Base-by-base conservation (phyloP, 2,888 invertebrate species). In the Tortrix viridana region DNA sequence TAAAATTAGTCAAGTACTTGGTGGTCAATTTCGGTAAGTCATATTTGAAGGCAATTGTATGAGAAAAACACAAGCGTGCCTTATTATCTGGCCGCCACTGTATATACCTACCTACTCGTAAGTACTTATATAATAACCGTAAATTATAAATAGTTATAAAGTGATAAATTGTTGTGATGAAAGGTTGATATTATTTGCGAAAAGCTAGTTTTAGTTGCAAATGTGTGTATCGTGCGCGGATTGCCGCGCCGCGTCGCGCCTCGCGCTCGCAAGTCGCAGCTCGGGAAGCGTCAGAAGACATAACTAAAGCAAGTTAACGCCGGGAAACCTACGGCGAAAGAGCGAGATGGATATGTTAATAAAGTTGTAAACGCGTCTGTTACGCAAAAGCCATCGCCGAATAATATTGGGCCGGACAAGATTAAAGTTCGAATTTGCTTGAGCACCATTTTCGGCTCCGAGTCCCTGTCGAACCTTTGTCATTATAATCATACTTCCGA, bases 401-500 rank as follows among this genome's bases (percentile, higher is more conserved):
- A 70, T 73, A 67, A 74, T 66, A 72, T 80, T 72, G 74, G 83
- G 79, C 70, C 73, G 67, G 48, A 67, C 60, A 66, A 64, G 66
- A 69, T 77, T 84, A 86, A 72, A 77, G 88, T 84, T 69, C 71
- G 81, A 79, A 85, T 79, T 88, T 76, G 76, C 70, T 69, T 77
- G 80, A 69, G 69, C 72, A 56, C 65, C 68, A 70, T 67, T 74
- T 77, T 74, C 73, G 73, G 79, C 73, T 75, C 74, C 74, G 79
- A 77, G 73, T 79, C 83, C 82, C 86, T 87, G 89, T 89, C 89
- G 88, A 89, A 90, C 90, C 91, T 91, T 89, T 91, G 91, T 91
- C 90, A 91, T 89, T 89, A 84, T 89, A 89, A 90, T 90, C 90
- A 82, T 77, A 82, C 82, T 89, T 89, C 89, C 89, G 88, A 91